These are phyloP conservation scores for Metellina segmentata DNA, from an alignment of 2,888 invertebrate species.

Conservation along the genomic window DNA sequence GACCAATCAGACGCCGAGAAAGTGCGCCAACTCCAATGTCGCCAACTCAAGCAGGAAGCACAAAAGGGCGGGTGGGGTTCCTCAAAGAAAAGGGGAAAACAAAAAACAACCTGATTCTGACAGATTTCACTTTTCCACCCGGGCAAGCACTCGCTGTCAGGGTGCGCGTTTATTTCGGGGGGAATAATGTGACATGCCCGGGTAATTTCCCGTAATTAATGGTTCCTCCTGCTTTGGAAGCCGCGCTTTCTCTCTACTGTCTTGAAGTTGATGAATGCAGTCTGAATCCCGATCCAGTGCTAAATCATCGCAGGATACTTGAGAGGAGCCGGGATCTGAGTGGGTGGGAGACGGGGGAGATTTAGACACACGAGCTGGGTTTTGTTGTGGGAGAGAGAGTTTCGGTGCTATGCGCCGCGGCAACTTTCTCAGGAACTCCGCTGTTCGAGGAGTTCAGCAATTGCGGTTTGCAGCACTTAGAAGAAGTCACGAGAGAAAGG, in stretches of 20 bases:
- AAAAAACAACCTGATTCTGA: conserved; percentile 51
- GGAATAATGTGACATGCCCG: conserved; percentile 69
- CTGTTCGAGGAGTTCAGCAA: neutral
- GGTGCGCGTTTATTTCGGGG: conserved; percentile 40
- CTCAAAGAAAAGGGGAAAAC: conserved; percentile 1
- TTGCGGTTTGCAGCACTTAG: neutral
- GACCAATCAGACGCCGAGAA: neutral
- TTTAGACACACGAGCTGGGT: conserved; percentile 15
- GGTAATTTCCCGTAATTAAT: conserved; percentile 73
- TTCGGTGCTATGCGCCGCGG: neutral
- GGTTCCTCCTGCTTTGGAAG: conserved; percentile 15
- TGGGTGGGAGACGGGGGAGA: conserved; percentile 2
- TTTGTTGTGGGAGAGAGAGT: neutral
- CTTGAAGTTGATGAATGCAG: conserved; percentile 60
- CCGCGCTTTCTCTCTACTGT: conserved; percentile 1
- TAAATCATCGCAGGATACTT: conserved; percentile 52
- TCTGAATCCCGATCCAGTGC: conserved; percentile 43
- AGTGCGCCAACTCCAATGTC: neutral
- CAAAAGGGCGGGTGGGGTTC: neutral
- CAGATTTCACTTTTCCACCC: conserved; percentile 60
- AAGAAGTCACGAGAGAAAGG: neutral
- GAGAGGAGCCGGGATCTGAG: neutral
- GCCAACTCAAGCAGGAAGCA: neutral
- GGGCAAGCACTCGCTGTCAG: conserved; percentile 45
- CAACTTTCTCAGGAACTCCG: no score